Conservation (phyloP, 2,888 invertebrate species). For the Tethea ocularis region DNA sequence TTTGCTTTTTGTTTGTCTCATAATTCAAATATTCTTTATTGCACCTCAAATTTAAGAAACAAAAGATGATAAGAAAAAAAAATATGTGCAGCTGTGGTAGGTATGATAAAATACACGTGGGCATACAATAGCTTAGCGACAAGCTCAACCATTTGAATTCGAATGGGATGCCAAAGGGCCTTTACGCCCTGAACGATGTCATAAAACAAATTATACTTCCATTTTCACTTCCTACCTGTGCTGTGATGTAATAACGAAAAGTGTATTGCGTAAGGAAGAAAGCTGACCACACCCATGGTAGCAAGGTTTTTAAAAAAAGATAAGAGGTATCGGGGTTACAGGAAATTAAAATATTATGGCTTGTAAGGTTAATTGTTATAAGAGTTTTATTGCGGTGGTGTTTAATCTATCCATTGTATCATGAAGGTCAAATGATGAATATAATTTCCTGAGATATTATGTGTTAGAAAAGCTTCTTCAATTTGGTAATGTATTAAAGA, state of each 20-base stretch:
- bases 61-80: background rate
- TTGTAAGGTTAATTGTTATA: background rate
- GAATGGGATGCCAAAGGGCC: conserved; percentile 16
- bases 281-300: conserved; percentile 34
- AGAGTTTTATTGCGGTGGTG: background rate
- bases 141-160: conserved; percentile 1
- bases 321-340: conserved; percentile 21
- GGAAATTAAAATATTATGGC: conserved; percentile 33
- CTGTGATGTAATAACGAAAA: conserved; percentile 43
- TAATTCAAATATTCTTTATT: too few species aligned
- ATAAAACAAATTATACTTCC: conserved; percentile 31
- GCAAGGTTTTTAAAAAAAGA: conserved; percentile 13
- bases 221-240: conserved; percentile 32
- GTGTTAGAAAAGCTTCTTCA: background rate
- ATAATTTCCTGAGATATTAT: background rate
- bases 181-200: conserved; percentile 22
- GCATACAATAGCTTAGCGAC: background rate
- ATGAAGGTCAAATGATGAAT: background rate
- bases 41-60: too few species aligned
- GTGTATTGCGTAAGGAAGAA: conserved; percentile 45
- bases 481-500: background rate
- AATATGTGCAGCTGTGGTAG: background rate
- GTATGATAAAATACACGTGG: background rate
- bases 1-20: too few species aligned
- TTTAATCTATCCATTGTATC: too few species aligned